Percentiles rank a stretch among this genome's conserved stretches.
These are phyloP conservation scores for Diplodus sargus DNA, from an alignment of 2,797 vertebrate species.

Conservation along the genomic window DNA sequence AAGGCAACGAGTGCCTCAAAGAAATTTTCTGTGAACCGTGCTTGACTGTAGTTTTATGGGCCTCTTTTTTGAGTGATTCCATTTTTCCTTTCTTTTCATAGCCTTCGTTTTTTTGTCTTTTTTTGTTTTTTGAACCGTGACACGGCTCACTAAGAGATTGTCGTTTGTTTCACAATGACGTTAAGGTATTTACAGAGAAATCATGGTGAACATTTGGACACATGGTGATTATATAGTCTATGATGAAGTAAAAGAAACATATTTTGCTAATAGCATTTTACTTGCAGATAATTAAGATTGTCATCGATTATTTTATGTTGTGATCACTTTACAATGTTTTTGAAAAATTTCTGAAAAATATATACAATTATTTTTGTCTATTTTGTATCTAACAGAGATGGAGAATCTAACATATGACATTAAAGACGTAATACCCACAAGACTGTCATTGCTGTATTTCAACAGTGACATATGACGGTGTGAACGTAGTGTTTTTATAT, in stretches of 20 bases:
- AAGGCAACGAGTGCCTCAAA: conserved; percentile 70
- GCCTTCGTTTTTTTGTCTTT: conserved; percentile 2
- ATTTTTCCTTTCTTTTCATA: conserved; percentile 41
- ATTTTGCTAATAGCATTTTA: conserved; percentile 81
- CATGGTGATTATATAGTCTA: conserved; percentile 65
- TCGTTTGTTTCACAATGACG: conserved; percentile 47
- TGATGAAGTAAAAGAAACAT: conserved; percentile 69
- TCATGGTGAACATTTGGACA: conserved; percentile 44
- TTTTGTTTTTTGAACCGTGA: conserved; percentile 26
- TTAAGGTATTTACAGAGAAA: conserved; percentile 64
- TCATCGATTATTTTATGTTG: conserved; percentile 75
- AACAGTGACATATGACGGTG: conserved; percentile 49
- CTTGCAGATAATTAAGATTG: conserved; percentile 66
- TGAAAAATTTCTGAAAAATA: conserved; percentile 69
- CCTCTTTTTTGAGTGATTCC: conserved; percentile 48
- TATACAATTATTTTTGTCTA: conserved; percentile 83
- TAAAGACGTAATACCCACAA: conserved; percentile 70
- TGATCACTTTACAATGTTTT: conserved; percentile 75
- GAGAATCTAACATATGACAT: conserved; percentile 75
- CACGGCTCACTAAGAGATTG: conserved; percentile 49
- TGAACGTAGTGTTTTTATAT: conserved; percentile 75
- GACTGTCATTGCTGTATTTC: conserved; percentile 72
- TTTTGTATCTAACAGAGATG: conserved; percentile 82
- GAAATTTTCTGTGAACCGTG: conserved; percentile 47
- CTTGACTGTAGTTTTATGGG: conserved; percentile 57